Conservation (phyloP, 2,888 invertebrate species). For the Prosopocoilus inquinatus region DNA sequence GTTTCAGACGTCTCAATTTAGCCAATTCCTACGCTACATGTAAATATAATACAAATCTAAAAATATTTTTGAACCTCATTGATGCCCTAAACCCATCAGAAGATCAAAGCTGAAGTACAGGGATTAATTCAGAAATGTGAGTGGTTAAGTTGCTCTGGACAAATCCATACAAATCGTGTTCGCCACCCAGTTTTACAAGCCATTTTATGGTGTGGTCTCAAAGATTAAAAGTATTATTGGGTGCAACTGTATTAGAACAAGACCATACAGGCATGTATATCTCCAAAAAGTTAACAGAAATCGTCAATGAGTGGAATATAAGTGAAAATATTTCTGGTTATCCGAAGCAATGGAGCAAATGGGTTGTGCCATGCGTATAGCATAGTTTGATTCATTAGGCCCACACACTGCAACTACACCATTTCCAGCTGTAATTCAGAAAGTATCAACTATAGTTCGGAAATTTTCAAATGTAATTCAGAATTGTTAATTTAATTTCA, state of each 20-base stretch:
- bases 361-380: no score
- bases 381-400: no score
- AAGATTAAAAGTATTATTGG: constrained; percentile 16
- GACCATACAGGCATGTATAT: constrained; percentile 16
- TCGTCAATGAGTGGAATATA: constrained; percentile 9
- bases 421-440: no score
- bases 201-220: no score
- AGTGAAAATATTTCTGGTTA: constrained; percentile 8
- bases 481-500: no score
- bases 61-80: neutral
- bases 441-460: no score
- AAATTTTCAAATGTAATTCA: no score
- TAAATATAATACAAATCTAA: constrained; percentile 1
- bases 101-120: neutral
- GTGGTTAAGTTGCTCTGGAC: constrained; percentile 14
- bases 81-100: constrained; percentile 3
- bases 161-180: constrained; percentile 12
- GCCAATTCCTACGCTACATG: neutral
- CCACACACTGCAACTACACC: no score
- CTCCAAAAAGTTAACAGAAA: constrained; percentile 12
- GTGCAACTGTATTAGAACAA: constrained; percentile 11
- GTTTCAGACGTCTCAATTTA: neutral
- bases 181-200: constrained; percentile 9
- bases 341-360: no score
- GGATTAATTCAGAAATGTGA: neutral